Conservation (phyloP, 2,113 vertebrate genomes). For the Pseudois nayaur region DNA sequence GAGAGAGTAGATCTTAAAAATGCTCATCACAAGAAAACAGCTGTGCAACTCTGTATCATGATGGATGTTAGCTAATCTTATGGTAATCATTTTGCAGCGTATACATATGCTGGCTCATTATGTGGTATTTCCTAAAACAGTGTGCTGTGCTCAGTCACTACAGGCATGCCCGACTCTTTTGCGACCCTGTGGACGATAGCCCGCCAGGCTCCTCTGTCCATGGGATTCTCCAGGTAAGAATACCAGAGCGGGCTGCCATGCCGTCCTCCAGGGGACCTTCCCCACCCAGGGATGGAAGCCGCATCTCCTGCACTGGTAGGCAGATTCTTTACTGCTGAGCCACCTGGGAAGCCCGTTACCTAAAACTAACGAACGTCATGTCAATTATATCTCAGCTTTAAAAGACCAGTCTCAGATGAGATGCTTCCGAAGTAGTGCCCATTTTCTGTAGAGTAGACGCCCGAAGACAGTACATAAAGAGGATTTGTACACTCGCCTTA, state of each 20-base stretch:
- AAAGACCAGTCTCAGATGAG: constrained; percentile 39
- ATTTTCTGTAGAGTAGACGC: constrained; percentile 16
- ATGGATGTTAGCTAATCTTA: not conserved
- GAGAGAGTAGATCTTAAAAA: not conserved
- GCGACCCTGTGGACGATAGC: not conserved
- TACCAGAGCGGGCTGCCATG: not conserved
- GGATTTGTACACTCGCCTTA: not conserved
- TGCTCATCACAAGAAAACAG: not conserved
- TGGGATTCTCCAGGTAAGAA: not conserved
- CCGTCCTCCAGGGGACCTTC: not conserved
- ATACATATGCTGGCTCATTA: accelerated
- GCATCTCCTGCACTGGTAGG: not conserved
- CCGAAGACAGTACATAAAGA: not conserved
- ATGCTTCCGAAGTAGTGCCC: not conserved
- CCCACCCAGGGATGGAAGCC: not conserved
- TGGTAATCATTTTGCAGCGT: not conserved
- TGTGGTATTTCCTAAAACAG: not conserved
- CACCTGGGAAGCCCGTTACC: not conserved
- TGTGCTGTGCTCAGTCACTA: not conserved
- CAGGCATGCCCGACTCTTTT: not conserved
- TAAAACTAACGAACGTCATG: not conserved
- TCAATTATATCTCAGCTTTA: not conserved
- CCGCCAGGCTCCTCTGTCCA: not conserved
- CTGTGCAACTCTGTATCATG: not conserved
- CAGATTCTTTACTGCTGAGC: not conserved